Percentiles rank a stretch among this genome's conserved stretches.
phyloP scores from a whole-genome alignment of 2,113 vertebrate genomes.

The Podarcis muralis region DNA sequence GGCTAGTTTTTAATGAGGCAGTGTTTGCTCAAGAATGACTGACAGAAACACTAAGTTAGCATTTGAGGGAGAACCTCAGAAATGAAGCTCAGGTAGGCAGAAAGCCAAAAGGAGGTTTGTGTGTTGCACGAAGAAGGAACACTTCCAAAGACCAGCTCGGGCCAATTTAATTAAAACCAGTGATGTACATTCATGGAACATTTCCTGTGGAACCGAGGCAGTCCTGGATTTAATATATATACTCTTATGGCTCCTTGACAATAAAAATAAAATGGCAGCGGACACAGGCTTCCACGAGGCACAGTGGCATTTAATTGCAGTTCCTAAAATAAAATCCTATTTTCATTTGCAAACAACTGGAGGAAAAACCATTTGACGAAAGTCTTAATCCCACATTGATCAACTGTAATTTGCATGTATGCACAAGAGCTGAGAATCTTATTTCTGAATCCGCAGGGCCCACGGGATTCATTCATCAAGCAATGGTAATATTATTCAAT shows the following conservation, averaged over 20 bases:
- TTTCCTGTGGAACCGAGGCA: conserved; percentile 77
- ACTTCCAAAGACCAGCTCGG: conserved; percentile 70
- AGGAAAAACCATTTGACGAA: not conserved
- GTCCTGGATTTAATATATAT: conserved; percentile 79
- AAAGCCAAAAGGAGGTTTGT: conserved; percentile 75
- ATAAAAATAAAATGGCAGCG: not conserved
- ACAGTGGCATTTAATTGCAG: not conserved
- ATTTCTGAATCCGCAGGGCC: not conserved
- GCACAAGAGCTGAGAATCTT: not conserved
- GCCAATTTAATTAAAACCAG: conserved; percentile 82
- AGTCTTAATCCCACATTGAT: not conserved
- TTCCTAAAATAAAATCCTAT: not conserved
- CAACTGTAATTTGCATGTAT: not conserved
- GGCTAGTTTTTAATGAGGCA: conserved; percentile 74
- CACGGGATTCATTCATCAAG: not conserved
- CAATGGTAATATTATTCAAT: not conserved
- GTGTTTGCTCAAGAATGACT: conserved; percentile 79
- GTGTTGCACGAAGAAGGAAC: conserved; percentile 71
- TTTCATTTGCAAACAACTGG: not conserved
- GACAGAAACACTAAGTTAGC: conserved; percentile 82
- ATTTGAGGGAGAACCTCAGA: conserved; percentile 71
- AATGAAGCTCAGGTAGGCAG: conserved; percentile 79
- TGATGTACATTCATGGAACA: conserved; percentile 78
- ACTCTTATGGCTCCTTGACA: conserved; percentile 25
- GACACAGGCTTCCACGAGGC: not conserved